Evolutionary conservation across 2,888 invertebrate species (phyloP).

Genomic region (Aspidiotus destructor): DNA sequence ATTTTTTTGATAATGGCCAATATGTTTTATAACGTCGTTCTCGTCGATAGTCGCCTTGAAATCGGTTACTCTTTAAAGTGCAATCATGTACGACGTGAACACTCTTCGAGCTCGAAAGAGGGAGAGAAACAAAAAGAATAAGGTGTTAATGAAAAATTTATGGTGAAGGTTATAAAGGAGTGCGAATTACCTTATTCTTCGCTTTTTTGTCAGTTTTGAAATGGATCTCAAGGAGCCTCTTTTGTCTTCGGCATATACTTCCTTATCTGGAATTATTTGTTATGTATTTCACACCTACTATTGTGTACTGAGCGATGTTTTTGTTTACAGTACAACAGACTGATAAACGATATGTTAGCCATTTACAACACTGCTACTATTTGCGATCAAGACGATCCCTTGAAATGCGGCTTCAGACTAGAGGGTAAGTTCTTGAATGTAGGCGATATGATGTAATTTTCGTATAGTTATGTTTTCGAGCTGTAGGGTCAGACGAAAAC

Average conservation of each 20-base stretch:
- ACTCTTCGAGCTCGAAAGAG: background rate
- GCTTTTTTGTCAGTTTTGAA: too few relatives aligned
- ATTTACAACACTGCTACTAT: constrained; percentile 77
- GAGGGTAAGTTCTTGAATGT: constrained; percentile 42
- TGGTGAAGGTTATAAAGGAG: too few relatives aligned
- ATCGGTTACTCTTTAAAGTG: constrained; percentile 4
- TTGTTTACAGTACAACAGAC: constrained; percentile 64
- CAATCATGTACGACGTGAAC: background rate
- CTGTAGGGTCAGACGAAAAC: too few relatives aligned
- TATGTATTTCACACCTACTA: too few relatives aligned
- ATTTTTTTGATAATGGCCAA: too few relatives aligned
- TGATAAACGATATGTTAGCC: constrained; percentile 79
- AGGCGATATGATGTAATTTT: too few relatives aligned
- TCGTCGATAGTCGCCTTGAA: background rate
- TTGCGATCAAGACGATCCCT: constrained; percentile 74
- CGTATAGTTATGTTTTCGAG: too few relatives aligned
- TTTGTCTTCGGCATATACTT: too few relatives aligned
- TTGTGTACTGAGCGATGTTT: constrained; percentile 32
- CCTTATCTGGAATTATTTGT: too few relatives aligned
- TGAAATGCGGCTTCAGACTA: constrained; percentile 67
- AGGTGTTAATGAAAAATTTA: background rate
- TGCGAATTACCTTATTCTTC: too few relatives aligned
- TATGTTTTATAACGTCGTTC: too few relatives aligned
- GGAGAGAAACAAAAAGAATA: constrained; percentile 4
- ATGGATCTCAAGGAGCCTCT: too few relatives aligned